Base-by-base conservation (phyloP, 2,113 vertebrate species). In the Piaya cayana region DNA sequence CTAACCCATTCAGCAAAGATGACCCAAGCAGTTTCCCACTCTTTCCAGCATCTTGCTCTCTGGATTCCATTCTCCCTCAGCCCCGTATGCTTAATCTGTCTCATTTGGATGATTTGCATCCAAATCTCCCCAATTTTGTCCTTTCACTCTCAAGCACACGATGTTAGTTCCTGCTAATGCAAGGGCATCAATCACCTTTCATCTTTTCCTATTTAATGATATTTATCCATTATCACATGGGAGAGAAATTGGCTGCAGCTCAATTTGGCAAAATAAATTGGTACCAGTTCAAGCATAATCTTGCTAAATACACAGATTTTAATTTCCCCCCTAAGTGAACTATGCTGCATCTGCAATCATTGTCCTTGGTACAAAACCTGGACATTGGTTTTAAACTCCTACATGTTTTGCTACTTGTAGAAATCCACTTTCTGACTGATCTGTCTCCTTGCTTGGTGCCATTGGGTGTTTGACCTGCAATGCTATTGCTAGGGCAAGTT, bases 271-370 rank as follows among this genome's bases (percentile, higher is more conserved):
- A 71, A 96, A 96, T 55, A 74, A 86, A 90, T 71, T 39, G 80
- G 92, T 86, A 88, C 88, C 2, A 4, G 72, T 95, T 95, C 96
- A 95, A 96, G 95, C 93, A 90, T 88, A 95, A 97, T 96, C 96
- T 92, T 37, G 2, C 22, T 11, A 84, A 97, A 95, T 52, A 96
- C 95, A 95, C 94, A 95, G 95, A 79, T 95, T 96, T 95, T 95
- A 90, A 96, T 90, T 88, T 83, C 75, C 74, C 69, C 90, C 65
- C 45, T 2, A 95, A 92, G 85, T 52, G 88, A 94, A 84, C 68
- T 25, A 32, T 4, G 39, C 50, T 60, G 86, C 95, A 93, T 86
- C 79, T 90, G 93, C 56, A 77, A 14, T 77, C 82, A 0, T n/a
- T 91, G 94, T 87, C 95, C 94, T 97, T 96, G 88, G 42, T 70